Evolutionary conservation across 2,888 invertebrate genomes (phyloP).

Genomic region (Pimpla rufipes): DNA sequence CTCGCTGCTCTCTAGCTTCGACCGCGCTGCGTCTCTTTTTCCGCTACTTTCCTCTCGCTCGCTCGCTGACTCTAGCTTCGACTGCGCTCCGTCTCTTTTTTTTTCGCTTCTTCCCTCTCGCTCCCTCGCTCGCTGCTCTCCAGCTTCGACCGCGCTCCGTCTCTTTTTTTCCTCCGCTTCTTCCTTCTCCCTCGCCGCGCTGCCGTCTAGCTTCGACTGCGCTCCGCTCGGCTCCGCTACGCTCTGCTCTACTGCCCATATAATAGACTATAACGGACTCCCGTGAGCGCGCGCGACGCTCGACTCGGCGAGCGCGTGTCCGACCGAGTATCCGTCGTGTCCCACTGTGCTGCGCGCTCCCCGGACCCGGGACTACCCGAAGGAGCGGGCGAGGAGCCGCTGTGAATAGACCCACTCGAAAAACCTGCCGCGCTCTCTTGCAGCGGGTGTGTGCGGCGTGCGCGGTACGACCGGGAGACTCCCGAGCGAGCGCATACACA

Average conservation of each 20-base stretch:
- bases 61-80: too few species aligned
- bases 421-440: constrained; percentile 31
- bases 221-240: too few species aligned
- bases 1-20: background rate
- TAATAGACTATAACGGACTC: constrained; percentile 74
- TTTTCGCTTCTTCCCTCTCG: too few species aligned
- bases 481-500: constrained; percentile 36
- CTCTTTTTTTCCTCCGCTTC: too few species aligned
- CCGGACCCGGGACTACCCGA: background rate
- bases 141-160: too few species aligned
- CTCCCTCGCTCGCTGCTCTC: too few species aligned
- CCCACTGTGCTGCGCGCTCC: background rate
- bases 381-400: constrained; percentile 48
- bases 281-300: constrained; percentile 24
- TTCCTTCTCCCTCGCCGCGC: too few species aligned
- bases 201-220: background rate
- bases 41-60: constrained; percentile 24
- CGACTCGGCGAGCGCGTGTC: constrained; percentile 22
- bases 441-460: constrained; percentile 1
- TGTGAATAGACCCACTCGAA: constrained; percentile 62
- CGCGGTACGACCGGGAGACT: constrained; percentile 40
- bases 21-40: too few species aligned
- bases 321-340: constrained; percentile 4
- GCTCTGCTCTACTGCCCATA: constrained; percentile 53
- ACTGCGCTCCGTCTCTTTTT: too few species aligned